Base-by-base conservation (phyloP, 2,113 vertebrate species). In the Tachysurus vachellii region DNA sequence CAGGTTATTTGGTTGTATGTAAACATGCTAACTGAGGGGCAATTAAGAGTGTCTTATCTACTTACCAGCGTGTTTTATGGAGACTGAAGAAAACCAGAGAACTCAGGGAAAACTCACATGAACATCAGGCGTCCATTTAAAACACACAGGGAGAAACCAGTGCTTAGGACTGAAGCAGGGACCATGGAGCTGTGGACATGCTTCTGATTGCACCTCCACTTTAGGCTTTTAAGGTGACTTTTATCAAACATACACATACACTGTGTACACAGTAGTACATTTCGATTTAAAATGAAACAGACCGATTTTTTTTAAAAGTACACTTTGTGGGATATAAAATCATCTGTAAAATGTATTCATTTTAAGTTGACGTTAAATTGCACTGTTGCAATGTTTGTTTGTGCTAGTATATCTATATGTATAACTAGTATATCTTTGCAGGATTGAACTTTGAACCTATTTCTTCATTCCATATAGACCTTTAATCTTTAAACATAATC, bases 401-500 rank as follows among this genome's bases (percentile, higher is more conserved):
- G 12, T 75, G 50, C 6, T n/a, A n/a, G n/a, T n/a, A n/a, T n/a
- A n/a, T n/a, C n/a, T n/a, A n/a, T n/a, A n/a, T n/a, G 44, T n/a
- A 6, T 6, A 4, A 28, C 83, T 54, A 31, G 0, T n/a, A 70
- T 42, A 53, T 68, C 66, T 57, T 61, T 76, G 53, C 26, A 47
- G 54, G 57, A 31, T 42, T 61, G 56, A 85, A 42, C 84, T 85
- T 77, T 50, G 42, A 50, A 77, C 42, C 70, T 28, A 77, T n/a
- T 61, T 5, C 12, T 77, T 62, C 57, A 57, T 26, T 57, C 47
- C 6, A 77, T 12, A 77, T 7, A 62, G 36, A 85, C 86, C 86
- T 83, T 83, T 87, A 61, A 82, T 75, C 80, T 19, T 64, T 83
- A 36, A 36, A 73, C 47, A 5, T 83, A 31, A 80, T 81, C 26